Evolutionary conservation across 1,140 invertebrate genomes (phyloP), one percentile per base, ranked within the genome.

Genomic region (Chelonus insularis): DNA sequence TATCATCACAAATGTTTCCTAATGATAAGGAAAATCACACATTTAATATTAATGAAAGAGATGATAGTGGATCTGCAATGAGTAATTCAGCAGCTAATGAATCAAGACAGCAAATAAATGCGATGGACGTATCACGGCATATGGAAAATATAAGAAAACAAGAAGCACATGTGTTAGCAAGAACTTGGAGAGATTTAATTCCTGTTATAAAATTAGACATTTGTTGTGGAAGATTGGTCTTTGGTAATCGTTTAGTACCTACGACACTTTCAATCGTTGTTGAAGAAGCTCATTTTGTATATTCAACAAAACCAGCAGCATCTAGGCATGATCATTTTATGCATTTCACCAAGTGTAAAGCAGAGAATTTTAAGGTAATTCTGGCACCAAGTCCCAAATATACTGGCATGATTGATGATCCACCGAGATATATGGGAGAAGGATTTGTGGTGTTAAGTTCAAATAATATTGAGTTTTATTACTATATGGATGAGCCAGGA

Each of bases 401-500:
- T 76, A 94, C 90, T 1, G 94, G 94, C 2, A 88, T 95, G 82
- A 86, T 91, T 1, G 96, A 98, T 82, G 96, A 98, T 72, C 96
- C 97, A 2, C 97, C 97, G 1, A 78, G 97, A 32, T 97, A 92
- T 67, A 99, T 99, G 96, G 96, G 95, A 14, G 95, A 98, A 83
- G 97, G 96, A 2, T 99, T 99, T 82, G 96, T 97, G 6, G 87
- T 99, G 6, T 87, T 98, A 79, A 96, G 95, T 74, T 95, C 94
- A 2, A 97, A 97, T 76, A 90, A 93, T 72, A 91, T 98, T 63
- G 93, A 97, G 74, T 81, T 97, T 20, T 97, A 98, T 78, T 97
- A 95, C 76, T 97, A 97, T 70, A 94, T 96, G 91, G 96, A 98
- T 80, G 94, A 97, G 79, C 90, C 95, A 37, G 91, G 91, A 20